A percentile compares a stretch with the other conserved stretches of the same genome.
Conservation (phyloP, 2,888 invertebrate genomes). For the Steromphala cineraria region DNA sequence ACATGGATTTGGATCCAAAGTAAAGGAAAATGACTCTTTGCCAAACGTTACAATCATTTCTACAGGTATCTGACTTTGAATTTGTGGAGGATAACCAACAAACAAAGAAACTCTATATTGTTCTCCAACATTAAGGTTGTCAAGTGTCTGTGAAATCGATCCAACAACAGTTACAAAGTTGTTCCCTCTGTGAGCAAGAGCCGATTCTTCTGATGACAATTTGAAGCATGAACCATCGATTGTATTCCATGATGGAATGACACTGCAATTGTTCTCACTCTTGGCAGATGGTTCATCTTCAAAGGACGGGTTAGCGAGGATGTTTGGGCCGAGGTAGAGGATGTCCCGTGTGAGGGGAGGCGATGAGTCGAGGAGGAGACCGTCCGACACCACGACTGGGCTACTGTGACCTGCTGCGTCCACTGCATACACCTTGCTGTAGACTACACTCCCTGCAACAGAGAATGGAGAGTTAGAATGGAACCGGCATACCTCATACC, state of each 20-base stretch:
- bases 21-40: conserved; percentile 25
- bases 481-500: background rate
- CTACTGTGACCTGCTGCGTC: conserved; percentile 46
- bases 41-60: conserved; percentile 36
- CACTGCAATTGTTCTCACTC: background rate
- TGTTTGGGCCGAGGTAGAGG: conserved; percentile 32
- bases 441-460: conserved; percentile 37
- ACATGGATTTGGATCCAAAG: conserved; percentile 31
- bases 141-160: background rate
- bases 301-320: conserved; percentile 44
- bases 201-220: background rate
- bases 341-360: conserved; percentile 36
- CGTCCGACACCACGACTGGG: conserved; percentile 44
- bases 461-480: background rate
- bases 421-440: conserved; percentile 44
- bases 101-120: conserved; percentile 14
- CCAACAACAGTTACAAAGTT: background rate
- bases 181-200: background rate
- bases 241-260: conserved; percentile 4
- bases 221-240: conserved; percentile 1
- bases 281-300: background rate
- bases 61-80: conserved; percentile 5
- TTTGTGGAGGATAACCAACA: conserved; percentile 25
- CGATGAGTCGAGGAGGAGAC: conserved; percentile 45
- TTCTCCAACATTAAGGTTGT: background rate